A percentile compares a stretch with the other conserved stretches of the same genome.
Conservation (phyloP, 2,888 invertebrate genomes). For the Lysandra bellargus region DNA sequence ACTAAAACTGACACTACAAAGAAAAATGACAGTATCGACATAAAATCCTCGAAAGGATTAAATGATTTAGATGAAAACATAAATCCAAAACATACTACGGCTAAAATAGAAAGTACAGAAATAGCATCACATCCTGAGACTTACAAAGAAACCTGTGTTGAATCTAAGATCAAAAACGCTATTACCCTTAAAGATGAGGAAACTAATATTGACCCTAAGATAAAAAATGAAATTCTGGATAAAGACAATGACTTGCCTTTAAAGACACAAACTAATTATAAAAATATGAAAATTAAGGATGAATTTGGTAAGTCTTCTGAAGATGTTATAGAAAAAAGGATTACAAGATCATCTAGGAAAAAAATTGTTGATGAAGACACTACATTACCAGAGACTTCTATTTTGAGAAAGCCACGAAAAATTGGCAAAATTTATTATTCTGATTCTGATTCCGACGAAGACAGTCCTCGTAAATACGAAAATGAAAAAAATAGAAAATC, state of each 20-base stretch:
- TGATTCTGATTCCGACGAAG: background rate
- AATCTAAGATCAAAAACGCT: background rate
- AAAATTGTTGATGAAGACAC: background rate
- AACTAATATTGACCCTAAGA: background rate
- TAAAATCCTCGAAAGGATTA: slow-evolving; percentile 42
- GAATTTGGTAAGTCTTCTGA: slow-evolving; percentile 35
- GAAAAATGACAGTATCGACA: background rate
- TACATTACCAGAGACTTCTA: background rate
- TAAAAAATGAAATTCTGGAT: background rate
- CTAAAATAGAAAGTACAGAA: background rate
- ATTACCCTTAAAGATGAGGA: background rate
- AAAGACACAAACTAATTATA: background rate
- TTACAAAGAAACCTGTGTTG: background rate
- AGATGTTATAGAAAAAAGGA: slow-evolving; percentile 12
- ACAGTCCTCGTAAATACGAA: background rate
- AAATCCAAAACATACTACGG: slow-evolving; percentile 40
- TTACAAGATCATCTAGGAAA: slow-evolving; percentile 16
- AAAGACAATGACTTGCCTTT: background rate
- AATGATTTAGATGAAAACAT: slow-evolving; percentile 68
- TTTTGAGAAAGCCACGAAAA: background rate
- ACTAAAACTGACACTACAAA: background rate
- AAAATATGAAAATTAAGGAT: slow-evolving; percentile 34
- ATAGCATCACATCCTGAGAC: background rate
- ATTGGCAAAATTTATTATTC: background rate
- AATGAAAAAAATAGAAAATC: background rate